Evolutionary conservation across 2,113 vertebrate species (phyloP).

Genomic region (Cacatua alba): DNA sequence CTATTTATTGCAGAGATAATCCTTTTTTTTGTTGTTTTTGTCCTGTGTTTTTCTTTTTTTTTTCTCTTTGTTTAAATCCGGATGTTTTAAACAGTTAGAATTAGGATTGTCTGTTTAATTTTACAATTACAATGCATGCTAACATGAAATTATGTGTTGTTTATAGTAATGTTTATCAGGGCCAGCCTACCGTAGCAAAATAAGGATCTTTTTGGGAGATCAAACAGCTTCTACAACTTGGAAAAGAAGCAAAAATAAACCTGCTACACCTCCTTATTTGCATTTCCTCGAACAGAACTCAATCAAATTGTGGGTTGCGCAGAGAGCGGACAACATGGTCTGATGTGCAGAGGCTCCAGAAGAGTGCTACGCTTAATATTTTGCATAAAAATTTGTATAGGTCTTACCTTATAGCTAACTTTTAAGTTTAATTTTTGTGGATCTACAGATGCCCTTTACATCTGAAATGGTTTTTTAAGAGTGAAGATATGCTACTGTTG

Average conservation of each 20-base stretch:
- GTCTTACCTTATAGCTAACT: background rate
- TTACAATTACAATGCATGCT: background rate
- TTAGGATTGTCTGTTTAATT: background rate
- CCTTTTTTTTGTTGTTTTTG: background rate
- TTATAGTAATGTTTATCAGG: background rate
- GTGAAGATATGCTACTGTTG: background rate
- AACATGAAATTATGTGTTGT: background rate
- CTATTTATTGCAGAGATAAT: background rate
- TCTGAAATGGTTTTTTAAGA: background rate
- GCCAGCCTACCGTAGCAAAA: background rate
- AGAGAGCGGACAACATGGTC: background rate
- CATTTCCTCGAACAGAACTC: background rate
- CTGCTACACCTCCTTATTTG: background rate
- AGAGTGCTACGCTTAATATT: background rate
- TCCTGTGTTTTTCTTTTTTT: background rate
- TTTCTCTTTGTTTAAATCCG: background rate
- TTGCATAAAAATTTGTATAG: background rate
- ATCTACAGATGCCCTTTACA: background rate
- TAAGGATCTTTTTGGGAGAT: background rate
- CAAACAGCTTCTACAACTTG: background rate
- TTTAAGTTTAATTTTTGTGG: background rate
- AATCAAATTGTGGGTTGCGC: background rate
- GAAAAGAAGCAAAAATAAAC: conserved; percentile 1
- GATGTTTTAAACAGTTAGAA: background rate
- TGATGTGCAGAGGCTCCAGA: background rate